A percentile compares a stretch with the other conserved stretches of the same genome.
Evolutionary conservation across 2,797 vertebrate species (phyloP).

Genomic region (Eospalax fontanierii): DNA sequence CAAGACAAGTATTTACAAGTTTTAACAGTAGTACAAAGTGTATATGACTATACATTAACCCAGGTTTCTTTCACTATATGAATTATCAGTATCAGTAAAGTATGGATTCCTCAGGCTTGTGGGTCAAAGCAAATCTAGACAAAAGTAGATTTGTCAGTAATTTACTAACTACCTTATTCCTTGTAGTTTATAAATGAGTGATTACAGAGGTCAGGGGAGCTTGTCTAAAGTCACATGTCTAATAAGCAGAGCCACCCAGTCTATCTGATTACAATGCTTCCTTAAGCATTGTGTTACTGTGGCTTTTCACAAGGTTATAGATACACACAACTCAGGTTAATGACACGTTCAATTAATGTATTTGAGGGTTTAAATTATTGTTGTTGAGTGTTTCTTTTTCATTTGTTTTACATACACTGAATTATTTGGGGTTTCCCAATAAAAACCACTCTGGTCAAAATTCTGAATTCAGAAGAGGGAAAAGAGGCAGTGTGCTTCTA

Average conservation of each 20-base stretch:
- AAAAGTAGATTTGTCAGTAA: conserved; percentile 12
- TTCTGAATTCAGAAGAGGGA: background rate
- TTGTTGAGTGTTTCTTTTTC: conserved; percentile 5
- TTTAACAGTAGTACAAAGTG: conserved; percentile 21
- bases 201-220: background rate
- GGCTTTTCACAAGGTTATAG: background rate
- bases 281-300: background rate
- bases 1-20: conserved; percentile 10
- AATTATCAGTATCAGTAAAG: conserved; percentile 50
- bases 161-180: conserved; percentile 46
- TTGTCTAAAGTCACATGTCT: background rate
- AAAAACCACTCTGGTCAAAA: conserved; percentile 50
- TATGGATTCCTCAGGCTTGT: background rate
- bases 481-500: background rate
- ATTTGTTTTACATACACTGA: conserved; percentile 3
- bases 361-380: background rate
- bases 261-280: background rate
- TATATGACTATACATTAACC: background rate
- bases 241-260: background rate
- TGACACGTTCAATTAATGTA: conserved; percentile 32
- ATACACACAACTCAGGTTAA: background rate
- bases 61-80: conserved; percentile 22
- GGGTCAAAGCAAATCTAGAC: conserved; percentile 41
- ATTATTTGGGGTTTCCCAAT: conserved; percentile 56
- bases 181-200: background rate